A percentile compares a stretch with the other conserved stretches of the same genome.
Evolutionary conservation across 2,113 vertebrate species (phyloP).

Genomic region (Suricata suricatta): DNA sequence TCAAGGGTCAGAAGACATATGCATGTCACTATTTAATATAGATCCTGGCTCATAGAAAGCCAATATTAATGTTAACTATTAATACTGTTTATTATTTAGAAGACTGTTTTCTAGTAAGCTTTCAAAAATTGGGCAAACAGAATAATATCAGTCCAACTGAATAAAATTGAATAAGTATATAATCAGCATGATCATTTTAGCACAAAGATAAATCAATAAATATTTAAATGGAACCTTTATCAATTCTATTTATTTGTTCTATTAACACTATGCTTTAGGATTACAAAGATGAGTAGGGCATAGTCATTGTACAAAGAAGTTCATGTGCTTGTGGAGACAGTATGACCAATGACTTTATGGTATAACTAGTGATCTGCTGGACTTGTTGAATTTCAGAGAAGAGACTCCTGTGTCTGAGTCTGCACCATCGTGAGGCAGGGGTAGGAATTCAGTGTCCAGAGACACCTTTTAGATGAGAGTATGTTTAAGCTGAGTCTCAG

Average conservation of each 20-base stretch:
- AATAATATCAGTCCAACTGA: not conserved
- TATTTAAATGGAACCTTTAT: not conserved
- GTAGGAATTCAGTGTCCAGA: not conserved
- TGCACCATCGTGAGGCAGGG: not conserved
- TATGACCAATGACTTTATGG: not conserved
- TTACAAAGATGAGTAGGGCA: not conserved
- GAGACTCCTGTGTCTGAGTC: not conserved
- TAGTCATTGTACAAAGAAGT: not conserved
- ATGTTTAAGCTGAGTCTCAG: not conserved
- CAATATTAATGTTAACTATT: not conserved
- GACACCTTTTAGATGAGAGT: not conserved
- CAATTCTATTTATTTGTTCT: not conserved
- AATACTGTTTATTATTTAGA: not conserved
- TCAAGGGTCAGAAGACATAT: not conserved
- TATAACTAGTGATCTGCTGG: not conserved
- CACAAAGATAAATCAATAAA: not conserved
- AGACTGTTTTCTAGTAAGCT: not conserved
- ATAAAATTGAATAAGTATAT: not conserved
- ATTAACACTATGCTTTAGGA: not conserved
- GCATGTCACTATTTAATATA: not conserved
- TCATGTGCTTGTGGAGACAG: not conserved
- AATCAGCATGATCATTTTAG: not conserved
- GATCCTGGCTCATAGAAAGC: not conserved
- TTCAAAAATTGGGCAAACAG: not conserved
- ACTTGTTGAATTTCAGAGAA: not conserved